Evolutionary conservation across 1,140 invertebrate genomes (phyloP).

Genomic region (Drosophila cardini): DNA sequence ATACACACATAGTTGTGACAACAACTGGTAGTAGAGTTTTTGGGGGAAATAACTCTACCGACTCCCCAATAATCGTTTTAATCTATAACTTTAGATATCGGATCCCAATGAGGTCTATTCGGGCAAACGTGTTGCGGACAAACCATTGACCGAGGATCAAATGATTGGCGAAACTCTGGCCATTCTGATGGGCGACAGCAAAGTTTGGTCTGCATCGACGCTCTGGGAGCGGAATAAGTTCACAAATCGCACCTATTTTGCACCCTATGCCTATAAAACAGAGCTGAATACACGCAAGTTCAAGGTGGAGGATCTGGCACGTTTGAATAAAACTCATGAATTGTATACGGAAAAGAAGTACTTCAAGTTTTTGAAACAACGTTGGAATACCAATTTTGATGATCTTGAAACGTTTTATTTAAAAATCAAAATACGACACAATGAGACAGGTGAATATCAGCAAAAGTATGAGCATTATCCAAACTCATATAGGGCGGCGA

Average conservation of each 20-base stretch:
- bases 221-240: constrained; percentile 99
- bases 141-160: constrained; percentile 95
- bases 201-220: constrained; percentile 95
- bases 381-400: constrained; percentile 97
- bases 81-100: constrained; percentile 88
- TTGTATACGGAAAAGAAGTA: constrained; percentile 93
- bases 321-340: constrained; percentile 92
- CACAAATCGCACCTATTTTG: constrained; percentile 95
- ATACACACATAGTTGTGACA: no score
- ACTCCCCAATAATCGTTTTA: not conserved
- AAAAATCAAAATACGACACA: constrained; percentile 96
- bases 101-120: constrained; percentile 97
- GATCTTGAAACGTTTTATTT: constrained; percentile 95
- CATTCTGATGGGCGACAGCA: constrained; percentile 94
- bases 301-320: constrained; percentile 94
- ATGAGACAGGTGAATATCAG: constrained; percentile 92
- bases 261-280: constrained; percentile 96
- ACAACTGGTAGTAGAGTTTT: constrained; percentile 47
- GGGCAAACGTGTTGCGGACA: constrained; percentile 94
- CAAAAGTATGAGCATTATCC: constrained; percentile 96
- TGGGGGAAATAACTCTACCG: constrained; percentile 20
- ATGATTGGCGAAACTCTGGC: constrained; percentile 97
- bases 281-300: constrained; percentile 92
- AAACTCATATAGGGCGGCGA: constrained; percentile 94
- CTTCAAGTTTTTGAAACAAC: constrained; percentile 94